A percentile compares a stretch with the other conserved stretches of the same genome.
These are phyloP conservation scores for Onychorhynchus coronatus DNA, from an alignment of 2,113 vertebrate genomes.

Conservation along the genomic window DNA sequence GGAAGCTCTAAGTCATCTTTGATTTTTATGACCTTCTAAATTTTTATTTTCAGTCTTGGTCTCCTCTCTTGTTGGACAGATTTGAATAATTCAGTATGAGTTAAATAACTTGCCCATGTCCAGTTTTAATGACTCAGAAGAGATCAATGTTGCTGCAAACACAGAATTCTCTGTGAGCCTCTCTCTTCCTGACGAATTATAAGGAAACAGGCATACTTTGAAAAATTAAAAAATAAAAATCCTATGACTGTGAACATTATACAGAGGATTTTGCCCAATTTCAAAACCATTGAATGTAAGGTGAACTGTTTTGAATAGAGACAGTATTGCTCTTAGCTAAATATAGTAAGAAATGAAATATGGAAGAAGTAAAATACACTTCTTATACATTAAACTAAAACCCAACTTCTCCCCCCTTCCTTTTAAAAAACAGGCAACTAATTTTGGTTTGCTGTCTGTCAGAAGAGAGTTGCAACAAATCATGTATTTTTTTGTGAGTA, in stretches of 20 bases:
- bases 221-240: background rate
- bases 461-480: background rate
- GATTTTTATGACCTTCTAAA: constrained; percentile 15
- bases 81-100: constrained; percentile 15
- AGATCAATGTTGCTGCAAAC: background rate
- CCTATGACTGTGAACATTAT: background rate
- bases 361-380: background rate
- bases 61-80: background rate
- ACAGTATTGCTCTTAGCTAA: background rate
- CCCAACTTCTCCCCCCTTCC: fast-evolving
- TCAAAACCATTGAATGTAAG: background rate
- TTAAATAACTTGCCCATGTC: background rate
- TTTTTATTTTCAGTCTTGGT: background rate
- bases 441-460: background rate
- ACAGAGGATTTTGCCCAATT: background rate
- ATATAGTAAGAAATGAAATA: background rate
- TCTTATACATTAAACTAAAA: background rate
- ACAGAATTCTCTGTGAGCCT: background rate
- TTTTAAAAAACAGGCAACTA: background rate
- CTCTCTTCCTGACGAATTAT: background rate
- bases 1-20: constrained; percentile 34
- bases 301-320: background rate
- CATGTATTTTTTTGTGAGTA: background rate
- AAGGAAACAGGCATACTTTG: background rate
- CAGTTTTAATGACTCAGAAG: constrained; percentile 30